Conservation (phyloP, 2,797 vertebrate species). For the Spondyliosoma cantharus region DNA sequence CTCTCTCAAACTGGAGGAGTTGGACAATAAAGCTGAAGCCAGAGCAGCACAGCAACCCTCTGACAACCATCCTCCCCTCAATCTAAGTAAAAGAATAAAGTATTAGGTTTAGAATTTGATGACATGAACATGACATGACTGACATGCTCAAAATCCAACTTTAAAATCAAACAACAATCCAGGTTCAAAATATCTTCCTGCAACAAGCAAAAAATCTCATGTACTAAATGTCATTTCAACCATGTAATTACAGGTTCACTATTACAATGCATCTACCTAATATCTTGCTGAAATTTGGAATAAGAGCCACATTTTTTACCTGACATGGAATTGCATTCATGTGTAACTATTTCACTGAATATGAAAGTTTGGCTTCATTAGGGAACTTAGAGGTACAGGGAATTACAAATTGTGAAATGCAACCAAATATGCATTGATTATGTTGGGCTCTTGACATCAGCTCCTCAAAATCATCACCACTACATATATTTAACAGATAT, state of each 20-base stretch:
- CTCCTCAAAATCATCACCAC: background rate
- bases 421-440: background rate
- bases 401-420: background rate
- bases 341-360: background rate
- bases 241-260: background rate
- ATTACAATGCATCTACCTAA: background rate
- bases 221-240: too few species aligned
- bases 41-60: conserved; percentile 26
- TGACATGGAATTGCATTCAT: background rate
- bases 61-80: conserved; percentile 34
- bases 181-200: background rate
- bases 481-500: too few species aligned
- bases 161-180: background rate
- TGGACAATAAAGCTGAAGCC: conserved; percentile 21
- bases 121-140: too few species aligned
- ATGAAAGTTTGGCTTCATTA: background rate
- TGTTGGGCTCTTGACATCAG: too few species aligned
- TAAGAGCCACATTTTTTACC: background rate
- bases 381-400: background rate
- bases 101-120: background rate
- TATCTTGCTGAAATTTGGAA: background rate
- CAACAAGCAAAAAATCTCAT: too few species aligned
- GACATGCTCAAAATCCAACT: background rate
- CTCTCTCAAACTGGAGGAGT: conserved; percentile 13
- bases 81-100: conserved; percentile 5